Conservation (phyloP, 2,888 invertebrate species). For the Apamea sordens region DNA sequence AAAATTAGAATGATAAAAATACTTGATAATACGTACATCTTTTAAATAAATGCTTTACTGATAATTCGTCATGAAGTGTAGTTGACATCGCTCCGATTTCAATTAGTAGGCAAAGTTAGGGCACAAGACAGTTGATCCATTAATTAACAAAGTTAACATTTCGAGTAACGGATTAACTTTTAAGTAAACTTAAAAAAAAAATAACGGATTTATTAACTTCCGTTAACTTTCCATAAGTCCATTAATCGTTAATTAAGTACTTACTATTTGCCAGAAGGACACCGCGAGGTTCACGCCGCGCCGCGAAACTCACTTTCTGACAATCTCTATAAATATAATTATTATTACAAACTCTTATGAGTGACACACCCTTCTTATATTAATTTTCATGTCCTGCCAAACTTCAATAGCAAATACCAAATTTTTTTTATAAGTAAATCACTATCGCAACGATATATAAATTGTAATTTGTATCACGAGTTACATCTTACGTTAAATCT, state of each 20-base stretch:
- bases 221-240: background rate
- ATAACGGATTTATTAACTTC: background rate
- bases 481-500: too few species aligned
- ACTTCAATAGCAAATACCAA: too few species aligned
- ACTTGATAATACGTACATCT: conserved; percentile 13
- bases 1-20: conserved; percentile 2
- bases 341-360: too few species aligned
- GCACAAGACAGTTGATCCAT: background rate
- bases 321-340: too few species aligned
- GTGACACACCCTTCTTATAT: too few species aligned
- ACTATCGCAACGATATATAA: too few species aligned
- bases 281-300: too few species aligned
- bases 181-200: background rate
- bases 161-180: background rate
- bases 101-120: background rate
- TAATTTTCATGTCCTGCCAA: too few species aligned
- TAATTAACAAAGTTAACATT: background rate
- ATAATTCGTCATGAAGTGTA: background rate
- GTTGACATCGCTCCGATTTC: conserved; percentile 1
- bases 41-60: conserved; percentile 6
- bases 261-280: background rate
- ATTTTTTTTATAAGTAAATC: background rate
- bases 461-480: too few species aligned
- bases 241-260: background rate
- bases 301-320: too few species aligned